A percentile compares a stretch with the other conserved stretches of the same genome.
Evolutionary conservation across 53 echinoderm and acorn worm species (phyloP).

Genomic region (Stichopus horrens): DNA sequence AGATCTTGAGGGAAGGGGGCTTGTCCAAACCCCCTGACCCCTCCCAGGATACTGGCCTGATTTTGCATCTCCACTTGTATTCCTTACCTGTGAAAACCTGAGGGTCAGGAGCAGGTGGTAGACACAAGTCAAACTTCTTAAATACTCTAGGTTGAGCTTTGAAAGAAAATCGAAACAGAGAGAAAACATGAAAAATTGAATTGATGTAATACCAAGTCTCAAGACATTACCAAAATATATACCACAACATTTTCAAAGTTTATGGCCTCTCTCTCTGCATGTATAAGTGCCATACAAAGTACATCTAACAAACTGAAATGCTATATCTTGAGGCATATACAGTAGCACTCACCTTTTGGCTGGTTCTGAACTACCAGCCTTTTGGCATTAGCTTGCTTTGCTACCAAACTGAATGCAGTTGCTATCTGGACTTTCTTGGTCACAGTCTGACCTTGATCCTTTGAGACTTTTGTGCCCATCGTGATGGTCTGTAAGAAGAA

Average conservation of each 20-base stretch:
- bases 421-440: conserved; percentile 66
- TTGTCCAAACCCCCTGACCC: too few relatives aligned
- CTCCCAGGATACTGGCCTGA: too few relatives aligned
- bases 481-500: neutral
- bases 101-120: conserved; percentile 31
- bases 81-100: neutral
- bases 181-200: too few relatives aligned
- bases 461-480: conserved; percentile 69
- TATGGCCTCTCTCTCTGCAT: too few relatives aligned
- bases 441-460: conserved; percentile 60
- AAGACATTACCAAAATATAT: too few relatives aligned
- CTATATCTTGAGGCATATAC: neutral
- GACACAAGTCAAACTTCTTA: conserved; percentile 61
- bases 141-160: conserved; percentile 1
- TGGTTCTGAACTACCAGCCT: conserved; percentile 4
- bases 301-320: neutral
- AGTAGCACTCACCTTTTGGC: neutral
- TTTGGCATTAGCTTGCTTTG: conserved; percentile 46
- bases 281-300: neutral
- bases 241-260: too few relatives aligned
- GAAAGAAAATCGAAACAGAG: neutral
- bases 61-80: too few relatives aligned
- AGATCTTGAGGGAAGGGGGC: too few relatives aligned
- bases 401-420: conserved; percentile 64
- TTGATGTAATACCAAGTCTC: too few relatives aligned